These are phyloP conservation scores for Harmothoe impar DNA, from an alignment of 2,888 invertebrate species.

Conservation along the genomic window DNA sequence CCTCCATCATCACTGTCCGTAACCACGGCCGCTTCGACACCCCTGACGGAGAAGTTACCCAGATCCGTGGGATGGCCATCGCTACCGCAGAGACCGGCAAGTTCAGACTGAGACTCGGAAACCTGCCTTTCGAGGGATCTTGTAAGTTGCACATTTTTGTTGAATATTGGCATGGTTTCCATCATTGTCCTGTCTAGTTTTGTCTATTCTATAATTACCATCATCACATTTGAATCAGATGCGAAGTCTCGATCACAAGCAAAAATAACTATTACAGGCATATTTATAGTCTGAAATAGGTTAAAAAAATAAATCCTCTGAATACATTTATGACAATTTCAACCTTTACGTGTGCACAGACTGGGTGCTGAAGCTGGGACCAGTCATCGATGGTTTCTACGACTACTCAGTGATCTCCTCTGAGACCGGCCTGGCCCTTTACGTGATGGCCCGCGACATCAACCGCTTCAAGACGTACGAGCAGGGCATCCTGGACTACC, in stretches of 20 bases:
- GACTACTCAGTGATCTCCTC: slow-evolving; percentile 80
- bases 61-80: slow-evolving; percentile 46
- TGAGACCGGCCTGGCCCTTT: slow-evolving; percentile 78
- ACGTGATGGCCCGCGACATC: slow-evolving; percentile 80
- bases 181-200: no score
- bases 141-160: neutral
- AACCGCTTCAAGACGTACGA: slow-evolving; percentile 79
- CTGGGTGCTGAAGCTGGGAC: slow-evolving; percentile 82
- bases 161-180: no score
- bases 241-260: no score
- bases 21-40: neutral
- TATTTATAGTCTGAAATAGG: no score
- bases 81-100: slow-evolving; percentile 2
- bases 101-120: slow-evolving; percentile 36
- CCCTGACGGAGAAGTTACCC: slow-evolving; percentile 18
- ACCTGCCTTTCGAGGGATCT: slow-evolving; percentile 21
- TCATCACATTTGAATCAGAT: no score
- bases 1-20: slow-evolving; percentile 17
- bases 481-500: slow-evolving; percentile 76
- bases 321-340: no score
- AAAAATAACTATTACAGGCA: no score
- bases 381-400: slow-evolving; percentile 78
- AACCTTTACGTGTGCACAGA: slow-evolving; percentile 73
- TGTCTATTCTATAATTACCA: no score
- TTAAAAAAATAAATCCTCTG: no score